Evolutionary conservation across 2,113 vertebrate genomes (phyloP), one percentile per base, ranked within the genome.

Genomic region (Corydoras sp.): DNA sequence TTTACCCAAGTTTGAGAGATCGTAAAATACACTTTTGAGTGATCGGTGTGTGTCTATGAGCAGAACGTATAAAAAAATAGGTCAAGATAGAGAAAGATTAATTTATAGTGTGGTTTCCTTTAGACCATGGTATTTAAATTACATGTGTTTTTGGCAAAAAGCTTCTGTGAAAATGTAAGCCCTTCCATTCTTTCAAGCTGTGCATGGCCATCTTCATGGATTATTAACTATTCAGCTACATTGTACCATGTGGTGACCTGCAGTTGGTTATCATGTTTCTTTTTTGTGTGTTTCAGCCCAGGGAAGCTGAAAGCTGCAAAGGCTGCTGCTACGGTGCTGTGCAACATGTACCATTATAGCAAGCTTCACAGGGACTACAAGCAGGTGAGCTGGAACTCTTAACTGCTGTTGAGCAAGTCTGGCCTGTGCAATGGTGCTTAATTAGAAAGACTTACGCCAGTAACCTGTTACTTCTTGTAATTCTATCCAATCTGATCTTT

Each of bases 311-410:
- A 94, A 83, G 92, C 95, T 12, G 91, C 93, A 51, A 86, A 92
- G 50, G 95, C 95, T 0, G 93, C 95, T 0, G 90, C 93, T 54
- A 98, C 94, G 13, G 94, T 99, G 71, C 83, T 99, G 83, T 88
- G 87, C 81, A 99, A 99, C 84, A 95, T 99, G 92, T 98, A 95
- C 90, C 95, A 95, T 68, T 98, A 99, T 86, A 92, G 50, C 85
- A 97, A 96, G 80, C 92, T 99, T 51, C 95, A 98, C 86, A 93
- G 87, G 62, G 94, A 97, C 83, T 98, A 92, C 89, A 95, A 94
- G 80, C 87, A 88, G 90, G 96, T 99, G 80, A 0, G 92, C 50
- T 10, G 10, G 18, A 49, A 7, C 43, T 15, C 43, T 8, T 15
- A 50, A 54, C 53, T 3, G 58, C 13, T 24, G 18, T 24, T 24